Conservation (phyloP, 2,888 invertebrate species). For the Galeruca laticollis region DNA sequence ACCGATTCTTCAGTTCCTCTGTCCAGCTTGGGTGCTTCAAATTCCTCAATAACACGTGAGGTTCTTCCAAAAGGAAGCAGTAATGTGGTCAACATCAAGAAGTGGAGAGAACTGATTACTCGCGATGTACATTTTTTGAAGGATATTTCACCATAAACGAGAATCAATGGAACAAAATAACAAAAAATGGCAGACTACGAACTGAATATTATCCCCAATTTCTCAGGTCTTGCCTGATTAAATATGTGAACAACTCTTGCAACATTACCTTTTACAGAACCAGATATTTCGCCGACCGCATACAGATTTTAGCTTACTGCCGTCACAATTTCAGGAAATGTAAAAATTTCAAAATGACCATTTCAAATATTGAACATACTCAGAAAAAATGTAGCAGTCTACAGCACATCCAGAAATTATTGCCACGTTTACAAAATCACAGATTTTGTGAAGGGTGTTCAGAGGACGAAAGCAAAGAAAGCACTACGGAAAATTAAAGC, state of each 20-base stretch:
- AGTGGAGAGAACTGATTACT: slow-evolving; percentile 2
- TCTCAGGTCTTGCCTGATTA: not conserved
- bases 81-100: slow-evolving; percentile 2
- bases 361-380: slow-evolving; percentile 5
- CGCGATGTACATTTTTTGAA: slow-evolving; percentile 17
- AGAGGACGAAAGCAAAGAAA: slow-evolving; percentile 10
- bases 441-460: slow-evolving; percentile 18
- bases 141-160: slow-evolving; percentile 10
- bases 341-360: slow-evolving; percentile 11
- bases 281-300: not conserved
- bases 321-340: slow-evolving; percentile 13
- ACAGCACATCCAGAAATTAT: slow-evolving; percentile 14
- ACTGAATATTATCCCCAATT: slow-evolving; percentile 14
- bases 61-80: slow-evolving; percentile 18
- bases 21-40: slow-evolving; percentile 10
- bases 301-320: slow-evolving; percentile 12
- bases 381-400: slow-evolving; percentile 17
- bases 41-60: not conserved
- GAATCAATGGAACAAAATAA: slow-evolving; percentile 6
- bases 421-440: slow-evolving; percentile 21
- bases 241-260: slow-evolving; percentile 12
- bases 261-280: slow-evolving; percentile 14
- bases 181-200: slow-evolving; percentile 4
- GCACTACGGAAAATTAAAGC: slow-evolving; percentile 3
- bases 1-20: slow-evolving; percentile 13